Percentiles rank a stretch among this genome's conserved stretches.
Conservation (phyloP, 2,888 invertebrate species). For the Liodrosophila aerea region DNA sequence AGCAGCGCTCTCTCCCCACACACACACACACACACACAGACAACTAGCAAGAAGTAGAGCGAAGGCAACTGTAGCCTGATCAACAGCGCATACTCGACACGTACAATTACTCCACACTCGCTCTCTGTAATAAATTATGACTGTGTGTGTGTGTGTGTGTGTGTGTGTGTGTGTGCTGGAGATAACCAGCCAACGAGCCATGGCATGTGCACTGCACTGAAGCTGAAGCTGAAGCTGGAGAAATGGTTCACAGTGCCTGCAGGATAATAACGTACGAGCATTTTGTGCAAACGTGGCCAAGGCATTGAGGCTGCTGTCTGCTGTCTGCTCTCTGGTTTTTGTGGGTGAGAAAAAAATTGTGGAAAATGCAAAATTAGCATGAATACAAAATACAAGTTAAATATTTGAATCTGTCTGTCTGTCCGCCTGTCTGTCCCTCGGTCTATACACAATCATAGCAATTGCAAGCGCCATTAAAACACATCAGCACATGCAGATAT, state of each 20-base stretch:
- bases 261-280: conserved; percentile 50
- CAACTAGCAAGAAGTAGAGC: conserved; percentile 56
- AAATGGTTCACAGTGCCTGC: conserved; percentile 42
- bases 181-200: conserved; percentile 37
- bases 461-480: conserved; percentile 50
- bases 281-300: conserved; percentile 36
- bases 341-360: conserved; percentile 66
- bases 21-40: conserved; percentile 17
- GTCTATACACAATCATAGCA: conserved; percentile 37
- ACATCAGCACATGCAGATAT: conserved; percentile 31
- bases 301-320: conserved; percentile 9
- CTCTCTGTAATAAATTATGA: conserved; percentile 35
- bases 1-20: too few species aligned
- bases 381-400: conserved; percentile 77
- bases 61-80: conserved; percentile 61
- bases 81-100: conserved; percentile 70
- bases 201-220: conserved; percentile 43
- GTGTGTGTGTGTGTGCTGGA: conserved; percentile 26
- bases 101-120: conserved; percentile 59
- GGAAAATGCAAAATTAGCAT: conserved; percentile 78
- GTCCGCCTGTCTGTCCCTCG: background rate
- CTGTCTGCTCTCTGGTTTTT: conserved; percentile 5
- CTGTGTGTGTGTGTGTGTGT: conserved; percentile 35
- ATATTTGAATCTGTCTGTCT: conserved; percentile 55
- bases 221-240: conserved; percentile 7